Evolutionary conservation across 2,888 invertebrate species (phyloP).

Genomic region (Calameuta idolon): DNA sequence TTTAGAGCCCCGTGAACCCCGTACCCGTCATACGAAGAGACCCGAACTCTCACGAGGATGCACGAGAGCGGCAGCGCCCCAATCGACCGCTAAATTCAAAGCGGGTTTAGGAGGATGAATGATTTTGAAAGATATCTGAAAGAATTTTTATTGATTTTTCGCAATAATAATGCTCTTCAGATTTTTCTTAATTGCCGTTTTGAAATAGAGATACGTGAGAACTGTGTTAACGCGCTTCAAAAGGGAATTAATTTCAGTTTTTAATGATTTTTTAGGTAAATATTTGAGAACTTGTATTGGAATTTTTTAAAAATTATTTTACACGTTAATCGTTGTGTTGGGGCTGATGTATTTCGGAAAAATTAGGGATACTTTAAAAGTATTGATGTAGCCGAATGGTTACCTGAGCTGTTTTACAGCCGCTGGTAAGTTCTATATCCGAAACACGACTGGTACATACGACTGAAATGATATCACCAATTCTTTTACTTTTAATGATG

Average conservation of each 20-base stretch:
- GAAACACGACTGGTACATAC: background rate
- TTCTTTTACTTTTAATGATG: background rate
- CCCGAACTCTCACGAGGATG: constrained; percentile 21
- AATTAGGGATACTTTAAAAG: background rate
- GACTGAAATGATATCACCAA: background rate
- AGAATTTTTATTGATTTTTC: background rate
- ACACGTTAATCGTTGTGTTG: background rate
- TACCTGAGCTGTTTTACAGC: background rate
- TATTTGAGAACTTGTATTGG: background rate
- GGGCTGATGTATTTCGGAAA: background rate
- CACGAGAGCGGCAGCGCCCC: constrained; percentile 27
- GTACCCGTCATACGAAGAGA: constrained; percentile 29
- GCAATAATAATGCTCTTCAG: background rate
- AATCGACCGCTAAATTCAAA: constrained; percentile 15
- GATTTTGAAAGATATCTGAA: background rate
- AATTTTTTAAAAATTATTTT: background rate
- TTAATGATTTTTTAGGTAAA: background rate
- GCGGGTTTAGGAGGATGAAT: background rate
- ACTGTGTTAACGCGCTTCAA: background rate
- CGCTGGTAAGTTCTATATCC: background rate
- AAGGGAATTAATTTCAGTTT: background rate
- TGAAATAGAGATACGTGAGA: background rate
- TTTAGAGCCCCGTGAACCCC: constrained; percentile 55
- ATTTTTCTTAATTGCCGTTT: background rate
- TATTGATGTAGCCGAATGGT: background rate